phyloP scores from a whole-genome alignment of 2,113 vertebrate species.

The Oncorhynchus clarkii region DNA sequence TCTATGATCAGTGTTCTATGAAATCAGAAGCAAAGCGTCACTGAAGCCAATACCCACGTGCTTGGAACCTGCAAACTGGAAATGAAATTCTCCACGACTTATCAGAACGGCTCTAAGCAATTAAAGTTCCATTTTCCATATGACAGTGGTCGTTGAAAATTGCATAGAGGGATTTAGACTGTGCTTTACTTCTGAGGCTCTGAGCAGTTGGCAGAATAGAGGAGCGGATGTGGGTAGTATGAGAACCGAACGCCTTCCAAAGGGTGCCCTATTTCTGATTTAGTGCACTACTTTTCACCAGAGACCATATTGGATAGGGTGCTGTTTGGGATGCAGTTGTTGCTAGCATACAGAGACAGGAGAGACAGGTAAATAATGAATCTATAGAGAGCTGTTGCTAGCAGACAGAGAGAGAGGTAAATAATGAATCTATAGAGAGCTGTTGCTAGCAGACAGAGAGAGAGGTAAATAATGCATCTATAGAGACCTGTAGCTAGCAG shows the following conservation, averaged over 20 bases:
- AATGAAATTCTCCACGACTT: conserved; percentile 18
- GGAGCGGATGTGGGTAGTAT: conserved; percentile 5
- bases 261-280: background rate
- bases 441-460: no score
- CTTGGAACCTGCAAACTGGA: conserved; percentile 10
- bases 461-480: no score
- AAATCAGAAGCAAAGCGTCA: background rate
- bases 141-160: conserved; percentile 45
- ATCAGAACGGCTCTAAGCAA: conserved; percentile 34
- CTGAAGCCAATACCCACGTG: background rate
- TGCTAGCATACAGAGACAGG: no score
- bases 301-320: background rate
- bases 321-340: no score
- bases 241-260: background rate
- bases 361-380: no score
- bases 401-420: no score
- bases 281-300: background rate
- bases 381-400: no score
- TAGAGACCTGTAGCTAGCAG: no score
- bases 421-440: no score
- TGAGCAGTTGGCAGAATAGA: background rate
- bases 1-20: background rate
- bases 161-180: conserved; percentile 37
- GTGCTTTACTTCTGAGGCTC: conserved; percentile 30
- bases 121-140: conserved; percentile 45